These are phyloP conservation scores for Oncopodura yosiiana DNA, from an alignment of 1,140 invertebrate genomes.

Conservation along the genomic window DNA sequence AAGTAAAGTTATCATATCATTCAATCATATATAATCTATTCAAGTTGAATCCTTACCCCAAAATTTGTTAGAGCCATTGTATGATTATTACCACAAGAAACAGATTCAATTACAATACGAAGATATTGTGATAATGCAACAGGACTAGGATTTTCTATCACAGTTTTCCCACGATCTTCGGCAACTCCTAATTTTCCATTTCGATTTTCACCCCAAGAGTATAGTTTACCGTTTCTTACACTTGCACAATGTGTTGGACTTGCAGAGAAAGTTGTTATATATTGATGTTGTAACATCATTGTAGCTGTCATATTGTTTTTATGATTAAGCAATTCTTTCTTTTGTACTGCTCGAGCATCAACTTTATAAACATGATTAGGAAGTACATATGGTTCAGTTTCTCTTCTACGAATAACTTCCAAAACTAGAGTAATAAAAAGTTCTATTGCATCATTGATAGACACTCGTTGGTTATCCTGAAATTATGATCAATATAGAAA, in stretches of 20 bases:
- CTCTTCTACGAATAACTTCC: constrained; percentile 23
- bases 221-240: constrained; percentile 30
- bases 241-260: constrained; percentile 19
- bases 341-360: constrained; percentile 16
- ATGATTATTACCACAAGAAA: constrained; percentile 29
- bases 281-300: constrained; percentile 14
- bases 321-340: constrained; percentile 8
- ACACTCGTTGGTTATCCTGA: constrained; percentile 16
- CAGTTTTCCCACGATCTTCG: constrained; percentile 3
- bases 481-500: neutral
- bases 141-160: constrained; percentile 18
- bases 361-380: constrained; percentile 19
- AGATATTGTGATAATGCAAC: constrained; percentile 19
- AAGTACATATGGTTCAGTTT: neutral
- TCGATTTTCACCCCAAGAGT: constrained; percentile 32
- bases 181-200: constrained; percentile 19
- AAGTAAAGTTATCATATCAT: neutral
- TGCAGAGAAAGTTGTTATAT: constrained; percentile 17
- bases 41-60: constrained; percentile 19
- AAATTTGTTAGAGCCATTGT: constrained; percentile 26
- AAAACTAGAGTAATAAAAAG: constrained; percentile 30
- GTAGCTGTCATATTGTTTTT: constrained; percentile 20
- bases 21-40: neutral
- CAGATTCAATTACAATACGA: constrained; percentile 22
- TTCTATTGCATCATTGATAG: constrained; percentile 20